Percentiles rank a stretch among this genome's conserved stretches.
Evolutionary conservation across 2,797 vertebrate species (phyloP).

Genomic region (Oceanodroma leucorhoa): DNA sequence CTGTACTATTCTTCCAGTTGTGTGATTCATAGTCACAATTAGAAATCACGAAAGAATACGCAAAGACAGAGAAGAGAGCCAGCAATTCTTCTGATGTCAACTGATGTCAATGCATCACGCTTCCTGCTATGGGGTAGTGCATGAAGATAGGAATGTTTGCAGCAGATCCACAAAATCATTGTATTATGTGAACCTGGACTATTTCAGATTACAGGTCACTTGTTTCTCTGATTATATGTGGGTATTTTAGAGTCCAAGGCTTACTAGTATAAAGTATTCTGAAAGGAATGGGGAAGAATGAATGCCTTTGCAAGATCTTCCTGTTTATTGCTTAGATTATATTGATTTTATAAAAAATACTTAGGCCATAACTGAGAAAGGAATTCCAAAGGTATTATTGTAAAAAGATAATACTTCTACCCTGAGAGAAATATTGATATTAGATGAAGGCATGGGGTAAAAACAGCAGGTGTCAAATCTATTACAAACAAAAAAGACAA

Average conservation of each 20-base stretch:
- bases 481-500: slow-evolving; percentile 37
- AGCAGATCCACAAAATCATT: not conserved
- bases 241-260: not conserved
- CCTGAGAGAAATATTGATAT: slow-evolving; percentile 19
- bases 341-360: slow-evolving; percentile 32
- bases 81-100: not conserved
- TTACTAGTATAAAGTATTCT: not conserved
- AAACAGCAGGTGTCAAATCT: slow-evolving; percentile 41
- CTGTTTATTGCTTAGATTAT: slow-evolving; percentile 3
- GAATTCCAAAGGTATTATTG: slow-evolving; percentile 33
- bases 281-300: not conserved
- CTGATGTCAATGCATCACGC: not conserved
- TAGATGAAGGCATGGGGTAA: slow-evolving; percentile 12
- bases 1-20: not conserved
- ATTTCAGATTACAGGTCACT: not conserved
- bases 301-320: not conserved
- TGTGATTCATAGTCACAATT: not conserved
- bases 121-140: not conserved
- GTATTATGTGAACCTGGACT: not conserved
- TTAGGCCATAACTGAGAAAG: slow-evolving; percentile 3
- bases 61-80: not conserved
- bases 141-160: not conserved
- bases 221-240: not conserved
- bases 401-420: slow-evolving; percentile 35
- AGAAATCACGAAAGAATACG: not conserved